Evolutionary conservation across 2,113 vertebrate species (phyloP).

Genomic region (Dasyprocta punctata): DNA sequence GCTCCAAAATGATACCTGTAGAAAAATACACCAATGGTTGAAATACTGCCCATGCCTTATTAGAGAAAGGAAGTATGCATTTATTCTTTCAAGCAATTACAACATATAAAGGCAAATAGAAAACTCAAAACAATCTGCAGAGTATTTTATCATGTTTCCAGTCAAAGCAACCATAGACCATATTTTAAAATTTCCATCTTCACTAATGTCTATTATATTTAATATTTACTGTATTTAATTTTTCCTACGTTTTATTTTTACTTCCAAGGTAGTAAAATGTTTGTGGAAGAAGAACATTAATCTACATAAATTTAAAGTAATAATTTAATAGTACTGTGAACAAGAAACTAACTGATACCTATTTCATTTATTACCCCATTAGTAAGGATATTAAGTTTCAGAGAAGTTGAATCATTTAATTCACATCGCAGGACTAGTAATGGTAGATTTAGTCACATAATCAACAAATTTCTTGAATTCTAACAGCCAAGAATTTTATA

Average conservation of each 20-base stretch:
- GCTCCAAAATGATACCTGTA: background rate
- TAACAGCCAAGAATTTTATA: background rate
- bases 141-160: background rate
- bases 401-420: background rate
- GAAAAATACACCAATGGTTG: background rate
- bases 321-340: background rate
- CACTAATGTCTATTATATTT: background rate
- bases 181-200: background rate
- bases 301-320: background rate
- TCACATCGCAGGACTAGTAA: background rate
- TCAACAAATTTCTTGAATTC: background rate
- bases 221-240: no score
- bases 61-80: background rate
- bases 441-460: background rate
- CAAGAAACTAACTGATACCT: background rate
- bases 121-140: background rate
- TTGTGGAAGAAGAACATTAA: background rate
- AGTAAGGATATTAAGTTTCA: background rate
- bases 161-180: background rate
- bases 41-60: background rate
- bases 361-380: constrained; percentile 9
- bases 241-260: background rate
- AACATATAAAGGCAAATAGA: background rate
- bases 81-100: background rate
- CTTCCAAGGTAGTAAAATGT: background rate